Conservation (phyloP, 2,113 vertebrate species). For the Heloderma charlesbogerti region DNA sequence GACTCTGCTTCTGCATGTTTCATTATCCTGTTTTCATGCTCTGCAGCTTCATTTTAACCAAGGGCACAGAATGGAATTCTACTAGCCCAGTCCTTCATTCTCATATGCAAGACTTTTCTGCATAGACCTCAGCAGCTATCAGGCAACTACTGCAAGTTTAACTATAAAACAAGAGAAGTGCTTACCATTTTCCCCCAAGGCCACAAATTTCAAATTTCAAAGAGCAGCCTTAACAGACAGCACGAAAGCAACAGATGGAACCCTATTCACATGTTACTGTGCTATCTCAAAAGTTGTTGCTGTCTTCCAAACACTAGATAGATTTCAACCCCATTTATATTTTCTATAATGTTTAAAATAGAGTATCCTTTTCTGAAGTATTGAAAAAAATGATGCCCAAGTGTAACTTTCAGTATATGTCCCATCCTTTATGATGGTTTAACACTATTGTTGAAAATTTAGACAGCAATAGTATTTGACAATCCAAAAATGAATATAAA, state of each 20-base stretch:
- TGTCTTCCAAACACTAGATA: background rate
- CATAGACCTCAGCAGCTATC: background rate
- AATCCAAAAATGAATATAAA: no score
- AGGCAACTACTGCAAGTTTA: background rate
- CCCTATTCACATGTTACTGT: background rate
- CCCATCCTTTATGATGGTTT: no score
- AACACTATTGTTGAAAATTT: no score
- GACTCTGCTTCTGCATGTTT: no score
- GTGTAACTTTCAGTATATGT: background rate
- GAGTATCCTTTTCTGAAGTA: background rate
- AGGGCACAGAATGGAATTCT: no score
- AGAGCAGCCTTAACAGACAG: background rate
- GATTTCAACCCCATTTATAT: background rate
- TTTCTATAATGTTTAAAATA: background rate
- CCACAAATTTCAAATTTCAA: background rate
- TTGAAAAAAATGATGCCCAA: background rate
- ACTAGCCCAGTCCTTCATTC: no score
- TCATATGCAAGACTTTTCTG: background rate
- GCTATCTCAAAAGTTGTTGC: background rate
- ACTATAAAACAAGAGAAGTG: background rate
- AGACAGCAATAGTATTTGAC: no score
- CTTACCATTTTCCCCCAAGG: accelerated
- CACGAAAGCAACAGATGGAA: background rate
- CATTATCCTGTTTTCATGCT: no score
- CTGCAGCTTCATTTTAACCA: no score